Base-by-base conservation (phyloP, 2,113 vertebrate species). In the Emydura subglobosa region DNA sequence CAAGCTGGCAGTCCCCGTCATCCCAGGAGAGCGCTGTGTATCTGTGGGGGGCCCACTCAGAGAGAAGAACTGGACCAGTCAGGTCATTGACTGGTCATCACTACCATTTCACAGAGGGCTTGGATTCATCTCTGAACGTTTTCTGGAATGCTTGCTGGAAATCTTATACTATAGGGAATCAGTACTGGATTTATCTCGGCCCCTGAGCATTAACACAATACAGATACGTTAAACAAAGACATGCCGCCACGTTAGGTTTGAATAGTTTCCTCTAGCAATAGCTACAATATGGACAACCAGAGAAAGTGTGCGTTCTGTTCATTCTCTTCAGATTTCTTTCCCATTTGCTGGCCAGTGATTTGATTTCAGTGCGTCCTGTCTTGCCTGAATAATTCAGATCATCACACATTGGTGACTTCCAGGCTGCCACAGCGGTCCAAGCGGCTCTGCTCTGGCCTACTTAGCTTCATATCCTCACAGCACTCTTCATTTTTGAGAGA, bases 381-480 rank as follows among this genome's bases (percentile, higher is more conserved):
- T 6, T 44, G 24, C 61, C 12, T 21, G 31, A 5, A 47, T 24
- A 34, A 2, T 1, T 0, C 1, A 8, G 10, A 2, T 7, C 82
- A 31, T 99, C 96, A 99, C 92, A 99, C 98, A 2, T 99, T 99
- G 93, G 98, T 98, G 96, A 98, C 98, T 96, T 99, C 99, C 44
- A 98, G 98, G 92, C 98, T 97, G 25, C 93, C 96, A 97, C 97
- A 98, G 68, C 98, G 96, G 6, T 97, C 98, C 95, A 98, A 95
- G 1, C 98, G 98, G 87, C 98, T 98, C 79, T 95, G 97, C 78
- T 98, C 98, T 0, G 91, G 55, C 89, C 98, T 93, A 90, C 84
- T 57, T 83, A 98, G 97, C 82, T 96, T 97, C 39, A 98, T 98
- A 6, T 96, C 94, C 0, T 97, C 97, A 1, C 96, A 93, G 5